Percentiles rank a stretch among this genome's conserved stretches.
phyloP scores from a whole-genome alignment of 2,888 invertebrate genomes.

The Opisthograptis luteolata region DNA sequence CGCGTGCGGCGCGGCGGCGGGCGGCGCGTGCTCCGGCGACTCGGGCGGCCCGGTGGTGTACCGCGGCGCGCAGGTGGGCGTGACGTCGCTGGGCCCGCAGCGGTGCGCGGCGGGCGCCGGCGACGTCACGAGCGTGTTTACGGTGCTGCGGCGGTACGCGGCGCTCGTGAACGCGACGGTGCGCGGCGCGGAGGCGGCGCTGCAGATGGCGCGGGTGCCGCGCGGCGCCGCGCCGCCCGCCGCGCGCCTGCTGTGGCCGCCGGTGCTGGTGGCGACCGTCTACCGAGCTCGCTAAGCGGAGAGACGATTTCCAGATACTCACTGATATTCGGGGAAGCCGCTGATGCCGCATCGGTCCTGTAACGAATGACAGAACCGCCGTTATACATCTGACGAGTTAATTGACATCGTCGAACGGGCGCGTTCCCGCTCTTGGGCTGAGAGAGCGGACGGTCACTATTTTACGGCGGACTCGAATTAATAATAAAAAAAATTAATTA shows the following conservation, averaged over 20 bases:
- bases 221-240: constrained; percentile 4
- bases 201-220: constrained; percentile 14
- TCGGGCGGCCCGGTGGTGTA: constrained; percentile 70
- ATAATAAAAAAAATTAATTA: too few relatives aligned
- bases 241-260: constrained; percentile 5
- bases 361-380: too few relatives aligned
- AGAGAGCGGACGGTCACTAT: too few relatives aligned
- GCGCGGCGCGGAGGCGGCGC: constrained; percentile 43
- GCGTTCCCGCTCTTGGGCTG: too few relatives aligned
- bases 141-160: constrained; percentile 59
- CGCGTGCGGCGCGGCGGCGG: constrained; percentile 52
- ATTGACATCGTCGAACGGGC: too few relatives aligned
- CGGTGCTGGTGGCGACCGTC: not conserved
- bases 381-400: too few relatives aligned
- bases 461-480: too few relatives aligned
- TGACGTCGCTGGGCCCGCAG: constrained; percentile 30
- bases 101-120: constrained; percentile 34
- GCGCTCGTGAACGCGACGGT: constrained; percentile 64
- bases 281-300: not conserved
- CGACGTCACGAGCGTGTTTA: constrained; percentile 67
- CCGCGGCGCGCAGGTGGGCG: constrained; percentile 49
- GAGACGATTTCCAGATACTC: not conserved
- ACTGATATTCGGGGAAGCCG: constrained; percentile 7
- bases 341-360: constrained; percentile 24
- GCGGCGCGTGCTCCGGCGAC: constrained; percentile 73